phyloP scores from a whole-genome alignment of 2,888 invertebrate species.

The Congeria kusceri region DNA sequence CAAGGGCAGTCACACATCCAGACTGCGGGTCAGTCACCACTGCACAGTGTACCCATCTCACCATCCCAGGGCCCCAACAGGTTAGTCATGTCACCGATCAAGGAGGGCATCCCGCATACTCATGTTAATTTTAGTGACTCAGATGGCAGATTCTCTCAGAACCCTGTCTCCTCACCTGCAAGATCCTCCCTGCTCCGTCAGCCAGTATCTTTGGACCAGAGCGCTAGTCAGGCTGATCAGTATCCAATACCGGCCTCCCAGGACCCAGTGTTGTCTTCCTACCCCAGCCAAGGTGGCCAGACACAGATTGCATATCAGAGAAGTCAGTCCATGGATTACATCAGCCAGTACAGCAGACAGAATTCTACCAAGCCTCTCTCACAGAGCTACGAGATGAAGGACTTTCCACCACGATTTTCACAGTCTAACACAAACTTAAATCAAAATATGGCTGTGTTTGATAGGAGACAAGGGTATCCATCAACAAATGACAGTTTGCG shows the following conservation, averaged over 20 bases:
- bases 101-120: slow-evolving; percentile 15
- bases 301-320: slow-evolving; percentile 5
- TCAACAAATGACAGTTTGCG: neutral
- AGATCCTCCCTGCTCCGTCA: slow-evolving; percentile 24
- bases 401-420: slow-evolving; percentile 33
- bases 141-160: slow-evolving; percentile 1
- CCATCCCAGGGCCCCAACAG: slow-evolving; percentile 5
- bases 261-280: neutral
- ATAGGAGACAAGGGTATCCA: neutral
- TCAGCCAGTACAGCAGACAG: slow-evolving; percentile 13
- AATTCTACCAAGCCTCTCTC: slow-evolving; percentile 13
- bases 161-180: neutral
- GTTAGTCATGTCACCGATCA: slow-evolving; percentile 24
- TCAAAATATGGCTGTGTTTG: slow-evolving; percentile 14
- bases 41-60: slow-evolving; percentile 10
- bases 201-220: slow-evolving; percentile 28
- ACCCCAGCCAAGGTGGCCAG: slow-evolving; percentile 8
- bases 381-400: slow-evolving; percentile 41
- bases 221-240: slow-evolving; percentile 23
- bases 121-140: neutral
- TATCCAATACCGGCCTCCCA: slow-evolving; percentile 28
- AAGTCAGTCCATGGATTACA: slow-evolving; percentile 33
- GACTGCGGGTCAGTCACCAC: no score
- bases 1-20: slow-evolving; percentile 1
- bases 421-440: slow-evolving; percentile 19